Evolutionary conservation across 2,113 vertebrate genomes (phyloP).

Genomic region (Pelusios castaneus): DNA sequence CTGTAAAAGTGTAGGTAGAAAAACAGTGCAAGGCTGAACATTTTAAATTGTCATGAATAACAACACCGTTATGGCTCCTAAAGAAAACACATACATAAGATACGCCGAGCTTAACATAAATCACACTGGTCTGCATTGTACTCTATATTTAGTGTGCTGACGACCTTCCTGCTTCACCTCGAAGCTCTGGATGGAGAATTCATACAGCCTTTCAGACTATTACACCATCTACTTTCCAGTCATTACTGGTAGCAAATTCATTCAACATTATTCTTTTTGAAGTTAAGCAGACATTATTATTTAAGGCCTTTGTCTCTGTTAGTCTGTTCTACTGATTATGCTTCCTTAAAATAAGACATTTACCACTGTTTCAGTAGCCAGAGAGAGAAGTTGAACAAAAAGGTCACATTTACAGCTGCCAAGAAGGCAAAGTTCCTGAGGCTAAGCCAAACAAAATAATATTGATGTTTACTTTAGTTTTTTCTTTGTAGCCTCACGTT

Average conservation of each 20-base stretch:
- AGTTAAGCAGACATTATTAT: slow-evolving; percentile 33
- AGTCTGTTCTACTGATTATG: slow-evolving; percentile 41
- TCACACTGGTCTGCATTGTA: slow-evolving; percentile 50
- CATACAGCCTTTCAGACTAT: neutral
- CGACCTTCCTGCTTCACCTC: slow-evolving; percentile 17
- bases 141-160: slow-evolving; percentile 19
- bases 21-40: slow-evolving; percentile 65
- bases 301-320: slow-evolving; percentile 52
- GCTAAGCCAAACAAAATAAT: neutral
- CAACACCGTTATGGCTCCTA: slow-evolving; percentile 28
- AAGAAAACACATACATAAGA: slow-evolving; percentile 31
- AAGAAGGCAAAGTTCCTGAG: slow-evolving; percentile 58
- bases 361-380: slow-evolving; percentile 39
- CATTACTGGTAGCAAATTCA: neutral
- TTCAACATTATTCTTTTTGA: slow-evolving; percentile 35
- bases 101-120: slow-evolving; percentile 43
- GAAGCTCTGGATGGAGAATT: slow-evolving; percentile 10
- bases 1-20: slow-evolving; percentile 53
- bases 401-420: slow-evolving; percentile 53
- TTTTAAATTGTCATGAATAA: slow-evolving; percentile 46
- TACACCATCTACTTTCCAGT: neutral
- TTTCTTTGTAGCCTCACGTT: fast-evolving
- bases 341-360: slow-evolving; percentile 32
- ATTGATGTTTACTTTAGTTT: fast-evolving
- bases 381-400: neutral